Base-by-base conservation (phyloP, 2,113 vertebrate species). In the Ovibos moschatus region DNA sequence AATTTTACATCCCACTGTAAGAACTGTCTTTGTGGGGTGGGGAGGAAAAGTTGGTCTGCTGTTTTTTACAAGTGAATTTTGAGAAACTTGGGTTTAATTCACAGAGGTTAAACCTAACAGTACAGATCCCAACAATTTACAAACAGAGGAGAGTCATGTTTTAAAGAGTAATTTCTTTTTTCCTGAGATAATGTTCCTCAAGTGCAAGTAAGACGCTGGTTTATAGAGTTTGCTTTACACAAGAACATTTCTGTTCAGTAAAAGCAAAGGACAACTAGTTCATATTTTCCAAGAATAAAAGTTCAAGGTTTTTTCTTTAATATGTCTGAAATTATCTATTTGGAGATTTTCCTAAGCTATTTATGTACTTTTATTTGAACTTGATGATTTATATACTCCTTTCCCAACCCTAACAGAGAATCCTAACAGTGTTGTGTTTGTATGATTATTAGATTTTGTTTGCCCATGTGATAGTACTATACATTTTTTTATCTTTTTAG, bases 341-440 rank as follows among this genome's bases (percentile, higher is more conserved):
- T 95, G 11, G 62, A 27, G 43, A 91, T 96, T 96, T 97, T 82
- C 57, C 47, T 91, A 93, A 93, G 25, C 81, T 95, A 78, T 88
- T 97, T 79, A 91, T 97, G 25, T 89, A 94, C 91, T 89, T 97
- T 96, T 91, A 92, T 95, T 97, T 96, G 85, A 96, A 93, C n/a
- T 71, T 95, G 93, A 93, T 97, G 78, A 74, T 62, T 95, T 15
- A 83, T 19, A 40, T 93, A 62, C 10, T 74, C n/a, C 57, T 90
- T 96, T 97, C 57, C 57, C 78, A 96, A 2, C 36, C 71, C 62
- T 84, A 67, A 96, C 8, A 86, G 96, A 96, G 43, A 97, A 76
- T 89, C 62, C 58, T 97, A 95, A 94, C 40, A 93, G 53, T 97
- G 83, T 95, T 93, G 92, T 96, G 97, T 97, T 97, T 98, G 71